phyloP scores from a whole-genome alignment of 2,888 invertebrate species.

The Eristalis pertinax region DNA sequence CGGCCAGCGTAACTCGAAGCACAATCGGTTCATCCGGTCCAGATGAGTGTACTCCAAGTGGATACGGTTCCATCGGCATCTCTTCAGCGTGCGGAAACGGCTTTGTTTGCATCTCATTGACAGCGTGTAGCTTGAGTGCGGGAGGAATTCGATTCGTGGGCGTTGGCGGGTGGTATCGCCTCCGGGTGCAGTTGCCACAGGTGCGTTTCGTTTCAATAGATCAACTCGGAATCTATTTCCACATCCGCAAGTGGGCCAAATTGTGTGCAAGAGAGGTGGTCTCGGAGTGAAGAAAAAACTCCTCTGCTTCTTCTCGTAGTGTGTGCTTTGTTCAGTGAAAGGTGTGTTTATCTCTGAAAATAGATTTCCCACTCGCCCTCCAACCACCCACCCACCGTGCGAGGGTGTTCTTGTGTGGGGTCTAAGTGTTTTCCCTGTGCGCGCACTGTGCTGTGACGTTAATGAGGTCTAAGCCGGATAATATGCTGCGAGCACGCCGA shows the following conservation, averaged over 20 bases:
- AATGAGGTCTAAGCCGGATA: conserved; percentile 12
- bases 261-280: too few species aligned
- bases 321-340: not conserved
- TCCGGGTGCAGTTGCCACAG: conserved; percentile 19
- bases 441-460: conserved; percentile 3
- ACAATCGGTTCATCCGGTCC: not conserved
- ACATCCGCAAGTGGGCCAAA: not conserved
- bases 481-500: not conserved
- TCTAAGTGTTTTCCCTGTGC: not conserved
- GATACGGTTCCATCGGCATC: not conserved
- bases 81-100: not conserved
- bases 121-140: not conserved
- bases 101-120: not conserved
- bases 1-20: not conserved
- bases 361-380: not conserved
- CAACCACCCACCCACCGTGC: too few species aligned
- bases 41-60: not conserved
- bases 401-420: not conserved
- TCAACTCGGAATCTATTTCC: not conserved
- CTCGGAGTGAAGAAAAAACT: not conserved
- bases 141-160: not conserved
- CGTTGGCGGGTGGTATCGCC: not conserved
- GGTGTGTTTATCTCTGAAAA: not conserved
- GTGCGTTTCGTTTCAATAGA: conserved; percentile 24
- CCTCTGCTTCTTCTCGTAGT: not conserved